phyloP scores from a whole-genome alignment of 92 coral and sea anemone species.

The Phymanthus crucifer region DNA sequence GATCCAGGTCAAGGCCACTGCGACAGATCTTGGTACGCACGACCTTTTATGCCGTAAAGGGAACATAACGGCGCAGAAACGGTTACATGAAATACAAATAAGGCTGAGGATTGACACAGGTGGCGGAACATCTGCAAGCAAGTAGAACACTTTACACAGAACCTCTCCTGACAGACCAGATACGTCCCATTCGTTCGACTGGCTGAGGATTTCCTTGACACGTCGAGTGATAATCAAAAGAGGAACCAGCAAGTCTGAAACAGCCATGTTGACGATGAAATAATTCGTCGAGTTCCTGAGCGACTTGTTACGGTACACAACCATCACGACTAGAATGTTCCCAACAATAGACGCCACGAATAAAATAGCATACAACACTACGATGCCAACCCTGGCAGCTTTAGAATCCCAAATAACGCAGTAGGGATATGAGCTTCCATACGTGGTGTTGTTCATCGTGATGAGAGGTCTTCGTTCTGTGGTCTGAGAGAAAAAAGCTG shows the following conservation, averaged over 20 bases:
- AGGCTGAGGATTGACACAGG: slow-evolving; percentile 25
- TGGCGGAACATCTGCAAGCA: slow-evolving; percentile 21
- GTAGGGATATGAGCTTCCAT: neutral
- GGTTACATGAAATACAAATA: slow-evolving; percentile 23
- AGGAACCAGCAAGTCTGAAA: slow-evolving; percentile 46
- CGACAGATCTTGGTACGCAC: neutral
- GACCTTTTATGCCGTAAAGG: slow-evolving; percentile 5
- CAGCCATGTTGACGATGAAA: slow-evolving; percentile 59
- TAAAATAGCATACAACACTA: slow-evolving; percentile 6
- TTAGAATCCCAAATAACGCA: slow-evolving; percentile 1
- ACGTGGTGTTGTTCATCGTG: slow-evolving; percentile 2
- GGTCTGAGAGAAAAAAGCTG: too few relatives aligned
- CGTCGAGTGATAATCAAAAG: slow-evolving; percentile 10
- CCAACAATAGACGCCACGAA: slow-evolving; percentile 31
- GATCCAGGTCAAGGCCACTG: slow-evolving; percentile 21
- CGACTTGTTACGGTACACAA: slow-evolving; percentile 29
- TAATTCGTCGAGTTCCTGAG: slow-evolving; percentile 39
- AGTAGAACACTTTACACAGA: slow-evolving; percentile 24
- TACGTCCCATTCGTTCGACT: slow-evolving; percentile 3
- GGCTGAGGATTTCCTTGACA: slow-evolving; percentile 1
- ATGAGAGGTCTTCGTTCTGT: neutral
- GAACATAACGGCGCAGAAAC: slow-evolving; percentile 31
- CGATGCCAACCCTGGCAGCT: neutral
- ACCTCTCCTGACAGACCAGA: slow-evolving; percentile 24
- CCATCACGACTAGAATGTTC: slow-evolving; percentile 25